Base-by-base conservation (phyloP, 2,888 invertebrate genomes). In the Drosophila formosana region DNA sequence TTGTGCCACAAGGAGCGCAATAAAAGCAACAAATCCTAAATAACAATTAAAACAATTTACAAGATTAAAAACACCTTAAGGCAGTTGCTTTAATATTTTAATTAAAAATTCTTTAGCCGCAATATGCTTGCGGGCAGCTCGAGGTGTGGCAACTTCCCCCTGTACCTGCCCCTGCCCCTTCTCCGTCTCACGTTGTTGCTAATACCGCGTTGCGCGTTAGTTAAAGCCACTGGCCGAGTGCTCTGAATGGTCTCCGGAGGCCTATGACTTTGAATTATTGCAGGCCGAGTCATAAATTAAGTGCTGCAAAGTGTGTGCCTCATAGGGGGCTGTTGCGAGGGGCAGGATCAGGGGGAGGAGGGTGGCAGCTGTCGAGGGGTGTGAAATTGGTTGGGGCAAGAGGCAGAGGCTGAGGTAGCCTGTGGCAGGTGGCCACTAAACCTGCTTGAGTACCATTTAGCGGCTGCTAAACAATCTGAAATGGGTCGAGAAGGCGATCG, bases 191-290 rank as follows among this genome's bases (percentile, higher is more conserved):
- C 4, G 13, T 9, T 70, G 58, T 56, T 68, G 55, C 13, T 28
- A 50, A 39, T 63, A 62, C 34, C 45, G 63, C 55, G 53, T 45
- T 37, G 26, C 30, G 41, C 46, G 57, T 72, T 57, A 41, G 58
- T 55, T 34, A 55, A 63, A 56, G 46, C 56, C 56, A 56, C 56
- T 56, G 56, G 87, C 64, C 73, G 76, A 72, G 75, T 82, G 74
- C 46, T 70, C 84, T 75, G 77, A 80, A 88, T 66, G 77, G 78
- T 76, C 90, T 89, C 89, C 68, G 75, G 90, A 89, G 87, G 85
- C 89, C 89, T 78, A 89, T 87, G 89, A 84, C 89, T 89, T 89
- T 87, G 87, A 87, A 87, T 90, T 89, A 87, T 89, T 85, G 82
- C 90, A 67, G 76, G 70, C 65, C 85, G 51, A 72, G 80, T 82